Evolutionary conservation across 2,888 invertebrate species (phyloP).

Genomic region (Tinea semifulvella): DNA sequence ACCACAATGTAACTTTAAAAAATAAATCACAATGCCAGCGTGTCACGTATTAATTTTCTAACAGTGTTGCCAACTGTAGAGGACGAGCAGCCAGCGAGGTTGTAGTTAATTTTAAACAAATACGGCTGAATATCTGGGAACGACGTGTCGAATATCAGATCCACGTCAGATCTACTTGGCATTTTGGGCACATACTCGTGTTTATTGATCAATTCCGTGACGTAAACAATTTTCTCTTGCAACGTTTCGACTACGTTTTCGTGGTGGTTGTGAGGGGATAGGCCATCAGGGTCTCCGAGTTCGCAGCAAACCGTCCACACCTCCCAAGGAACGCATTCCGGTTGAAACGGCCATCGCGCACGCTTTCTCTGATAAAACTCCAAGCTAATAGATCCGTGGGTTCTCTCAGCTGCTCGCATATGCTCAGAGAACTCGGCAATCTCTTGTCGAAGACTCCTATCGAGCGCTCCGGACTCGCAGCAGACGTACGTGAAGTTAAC

Average conservation of each 20-base stretch:
- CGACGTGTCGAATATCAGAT: slow-evolving; percentile 93
- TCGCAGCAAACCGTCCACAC: slow-evolving; percentile 96
- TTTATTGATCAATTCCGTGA: slow-evolving; percentile 94
- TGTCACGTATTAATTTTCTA: slow-evolving; percentile 89
- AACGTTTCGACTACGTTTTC: slow-evolving; percentile 89
- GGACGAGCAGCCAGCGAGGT: slow-evolving; percentile 79
- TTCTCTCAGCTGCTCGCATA: slow-evolving; percentile 75
- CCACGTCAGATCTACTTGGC: slow-evolving; percentile 91
- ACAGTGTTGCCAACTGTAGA: slow-evolving; percentile 88
- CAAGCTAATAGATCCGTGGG: slow-evolving; percentile 87
- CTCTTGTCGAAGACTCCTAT: slow-evolving; percentile 76
- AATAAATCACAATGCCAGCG: slow-evolving; percentile 74
- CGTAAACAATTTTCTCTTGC: slow-evolving; percentile 92
- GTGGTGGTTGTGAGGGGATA: slow-evolving; percentile 85
- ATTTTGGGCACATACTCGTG: slow-evolving; percentile 97
- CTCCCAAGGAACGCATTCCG: slow-evolving; percentile 97
- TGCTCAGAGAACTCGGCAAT: slow-evolving; percentile 82
- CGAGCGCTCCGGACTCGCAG: slow-evolving; percentile 84
- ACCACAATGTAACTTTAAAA: neutral
- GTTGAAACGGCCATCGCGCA: slow-evolving; percentile 88
- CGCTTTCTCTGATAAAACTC: slow-evolving; percentile 96
- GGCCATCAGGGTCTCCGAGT: slow-evolving; percentile 85
- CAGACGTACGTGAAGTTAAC: slow-evolving; percentile 98
- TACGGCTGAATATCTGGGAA: slow-evolving; percentile 96
- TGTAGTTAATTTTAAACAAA: slow-evolving; percentile 90